Conservation (phyloP, 2,888 invertebrate species). For the Tethea ocularis region DNA sequence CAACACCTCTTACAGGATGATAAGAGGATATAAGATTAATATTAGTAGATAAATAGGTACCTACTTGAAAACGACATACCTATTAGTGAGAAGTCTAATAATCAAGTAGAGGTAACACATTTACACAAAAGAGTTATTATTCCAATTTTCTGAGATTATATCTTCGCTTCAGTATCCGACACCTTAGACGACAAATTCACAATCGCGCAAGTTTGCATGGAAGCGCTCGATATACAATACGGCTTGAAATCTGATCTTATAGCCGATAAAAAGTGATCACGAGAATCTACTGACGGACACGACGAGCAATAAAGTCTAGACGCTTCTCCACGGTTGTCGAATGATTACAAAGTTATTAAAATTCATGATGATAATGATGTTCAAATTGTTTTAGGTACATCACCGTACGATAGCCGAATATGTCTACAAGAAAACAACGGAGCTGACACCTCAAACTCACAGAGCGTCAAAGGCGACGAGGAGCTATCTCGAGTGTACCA, state of each 20-base stretch:
- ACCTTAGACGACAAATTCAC: conserved; percentile 4
- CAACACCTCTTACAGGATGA: too few species aligned
- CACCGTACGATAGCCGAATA: conserved; percentile 63
- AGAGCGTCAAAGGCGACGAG: conserved; percentile 62
- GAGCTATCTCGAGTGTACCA: conserved; percentile 72
- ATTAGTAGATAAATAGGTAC: background rate
- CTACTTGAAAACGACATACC: too few species aligned
- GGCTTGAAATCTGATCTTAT: conserved; percentile 17
- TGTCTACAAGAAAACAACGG: conserved; percentile 62
- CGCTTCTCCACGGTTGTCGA: conserved; percentile 13
- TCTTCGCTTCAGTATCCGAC: background rate
- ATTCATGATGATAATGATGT: background rate
- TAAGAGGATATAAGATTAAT: too few species aligned
- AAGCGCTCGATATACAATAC: conserved; percentile 11
- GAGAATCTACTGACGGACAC: conserved; percentile 15
- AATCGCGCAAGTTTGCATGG: conserved; percentile 14
- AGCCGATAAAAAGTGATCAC: conserved; percentile 19
- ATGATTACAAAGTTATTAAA: background rate
- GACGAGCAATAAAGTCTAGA: conserved; percentile 15
- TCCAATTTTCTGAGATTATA: background rate
- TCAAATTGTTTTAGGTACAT: conserved; percentile 42
- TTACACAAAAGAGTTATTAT: background rate
- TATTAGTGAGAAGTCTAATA: too few species aligned
- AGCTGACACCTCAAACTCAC: conserved; percentile 52
- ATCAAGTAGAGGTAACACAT: too few species aligned